Evolutionary conservation across 1,140 invertebrate species (phyloP), one percentile per base, ranked within the genome.

Genomic region (Panonychus citri): DNA sequence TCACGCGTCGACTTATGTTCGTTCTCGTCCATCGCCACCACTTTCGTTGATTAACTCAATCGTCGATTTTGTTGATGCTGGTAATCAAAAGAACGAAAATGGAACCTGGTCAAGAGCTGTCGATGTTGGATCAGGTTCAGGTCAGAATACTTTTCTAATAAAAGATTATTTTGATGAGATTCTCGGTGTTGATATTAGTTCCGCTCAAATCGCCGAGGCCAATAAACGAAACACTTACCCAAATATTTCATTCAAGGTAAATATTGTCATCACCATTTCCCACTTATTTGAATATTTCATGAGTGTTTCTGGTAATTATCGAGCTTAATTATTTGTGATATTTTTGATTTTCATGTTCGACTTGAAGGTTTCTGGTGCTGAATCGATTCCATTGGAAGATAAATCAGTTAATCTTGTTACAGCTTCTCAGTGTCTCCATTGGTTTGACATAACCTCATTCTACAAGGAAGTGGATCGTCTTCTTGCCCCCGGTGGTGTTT

Each of bases 91-190:
- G 15, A 27, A 51, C 12, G 25, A 17, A 25, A 51, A 51, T 30
- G 28, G 49, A n/a, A 3, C 19, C n/a, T 55, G 54, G 54, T n/a
- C 25, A n/a, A 25, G 39, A 27, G 62, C 64, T 34, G 50, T 69
- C 1, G 73, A 74, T 63, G 65, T 74, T 15, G 73, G 72, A 0
- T 73, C 72, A 64, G 71, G 71, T 10, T 66, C 67, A n/a, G 73
- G 73, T n/a, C 72, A 74, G 61, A 72, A 69, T 54, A 74, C 71
- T 5, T 34, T 62, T 25, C 58, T 66, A 3, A 59, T 74, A 27
- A 57, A 65, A 24, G 62, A 65, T 5, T 64, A 69, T 61, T 74
- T 75, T 59, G 51, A 61, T 13, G 61, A 64, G 48, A 68, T 74
- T 8, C 57, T 68, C 40, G 73, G 71, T 2, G 60, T 69, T 48